A percentile compares a stretch with the other conserved stretches of the same genome.
phyloP scores from a whole-genome alignment of 2,888 invertebrate genomes.

The Conistra vaccinii region DNA sequence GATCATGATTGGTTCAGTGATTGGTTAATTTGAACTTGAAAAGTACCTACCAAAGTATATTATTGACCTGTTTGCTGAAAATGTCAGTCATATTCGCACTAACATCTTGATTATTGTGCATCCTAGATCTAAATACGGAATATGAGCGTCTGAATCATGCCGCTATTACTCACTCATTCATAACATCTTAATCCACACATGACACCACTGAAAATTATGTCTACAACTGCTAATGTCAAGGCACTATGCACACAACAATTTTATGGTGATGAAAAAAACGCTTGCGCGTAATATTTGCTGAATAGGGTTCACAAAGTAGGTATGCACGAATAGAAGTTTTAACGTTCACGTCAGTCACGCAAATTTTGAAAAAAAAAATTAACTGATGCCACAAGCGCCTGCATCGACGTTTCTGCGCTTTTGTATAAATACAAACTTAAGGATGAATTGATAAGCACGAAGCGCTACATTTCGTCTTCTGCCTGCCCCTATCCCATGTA shows the following conservation, averaged over 20 bases:
- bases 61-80: not conserved
- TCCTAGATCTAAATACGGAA: constrained; percentile 17
- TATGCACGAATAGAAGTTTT: too few relatives aligned
- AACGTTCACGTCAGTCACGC: too few relatives aligned
- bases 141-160: constrained; percentile 25
- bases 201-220: constrained; percentile 28
- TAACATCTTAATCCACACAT: constrained; percentile 42
- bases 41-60: not conserved
- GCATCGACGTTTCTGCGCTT: not conserved
- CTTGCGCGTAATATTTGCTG: not conserved
- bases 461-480: not conserved
- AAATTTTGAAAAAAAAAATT: too few relatives aligned
- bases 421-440: not conserved
- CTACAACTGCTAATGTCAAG: constrained; percentile 14
- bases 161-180: constrained; percentile 39
- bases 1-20: too few relatives aligned
- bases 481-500: not conserved
- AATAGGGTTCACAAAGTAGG: not conserved
- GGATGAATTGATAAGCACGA: not conserved
- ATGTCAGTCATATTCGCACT: not conserved
- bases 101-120: constrained; percentile 27
- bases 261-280: too few relatives aligned
- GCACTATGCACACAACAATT: not conserved
- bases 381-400: not conserved
- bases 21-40: not conserved